Percentiles rank a stretch among this genome's conserved stretches.
Evolutionary conservation across 2,888 invertebrate genomes (phyloP).

Genomic region (Hedychridium roseum): DNA sequence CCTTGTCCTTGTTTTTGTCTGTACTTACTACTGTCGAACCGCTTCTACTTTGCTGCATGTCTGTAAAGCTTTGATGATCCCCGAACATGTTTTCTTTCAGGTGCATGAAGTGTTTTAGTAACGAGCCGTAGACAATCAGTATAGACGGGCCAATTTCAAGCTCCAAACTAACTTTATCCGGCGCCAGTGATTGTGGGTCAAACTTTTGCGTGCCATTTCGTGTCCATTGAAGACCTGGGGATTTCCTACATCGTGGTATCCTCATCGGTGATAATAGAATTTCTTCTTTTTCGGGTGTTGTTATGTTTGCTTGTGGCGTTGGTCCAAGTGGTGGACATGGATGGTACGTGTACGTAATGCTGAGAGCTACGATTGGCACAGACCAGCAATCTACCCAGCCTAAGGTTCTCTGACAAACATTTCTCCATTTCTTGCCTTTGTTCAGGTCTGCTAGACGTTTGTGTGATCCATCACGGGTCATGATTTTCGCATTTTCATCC

Average conservation of each 20-base stretch:
- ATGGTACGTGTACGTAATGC: slow-evolving; percentile 90
- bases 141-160: slow-evolving; percentile 95
- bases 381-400: slow-evolving; percentile 98
- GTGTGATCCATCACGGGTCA: slow-evolving; percentile 77
- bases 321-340: slow-evolving; percentile 90
- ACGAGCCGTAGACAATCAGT: slow-evolving; percentile 88
- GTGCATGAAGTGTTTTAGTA: slow-evolving; percentile 88
- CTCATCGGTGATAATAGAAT: slow-evolving; percentile 90
- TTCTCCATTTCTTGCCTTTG: slow-evolving; percentile 77
- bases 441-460: slow-evolving; percentile 67
- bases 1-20: slow-evolving; percentile 53
- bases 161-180: slow-evolving; percentile 91
- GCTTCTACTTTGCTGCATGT: slow-evolving; percentile 78
- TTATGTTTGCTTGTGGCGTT: slow-evolving; percentile 88
- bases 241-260: slow-evolving; percentile 81
- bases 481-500: slow-evolving; percentile 86
- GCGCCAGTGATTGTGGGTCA: slow-evolving; percentile 83
- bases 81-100: slow-evolving; percentile 97
- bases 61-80: slow-evolving; percentile 92
- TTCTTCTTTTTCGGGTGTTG: slow-evolving; percentile 95
- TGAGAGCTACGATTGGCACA: slow-evolving; percentile 91
- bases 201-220: slow-evolving; percentile 78
- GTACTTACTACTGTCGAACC: slow-evolving; percentile 62
- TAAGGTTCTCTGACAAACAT: slow-evolving; percentile 74
- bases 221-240: slow-evolving; percentile 75